These are phyloP conservation scores for Genyomyrus donnyi DNA, from an alignment of 2,113 vertebrate genomes.

Conservation along the genomic window DNA sequence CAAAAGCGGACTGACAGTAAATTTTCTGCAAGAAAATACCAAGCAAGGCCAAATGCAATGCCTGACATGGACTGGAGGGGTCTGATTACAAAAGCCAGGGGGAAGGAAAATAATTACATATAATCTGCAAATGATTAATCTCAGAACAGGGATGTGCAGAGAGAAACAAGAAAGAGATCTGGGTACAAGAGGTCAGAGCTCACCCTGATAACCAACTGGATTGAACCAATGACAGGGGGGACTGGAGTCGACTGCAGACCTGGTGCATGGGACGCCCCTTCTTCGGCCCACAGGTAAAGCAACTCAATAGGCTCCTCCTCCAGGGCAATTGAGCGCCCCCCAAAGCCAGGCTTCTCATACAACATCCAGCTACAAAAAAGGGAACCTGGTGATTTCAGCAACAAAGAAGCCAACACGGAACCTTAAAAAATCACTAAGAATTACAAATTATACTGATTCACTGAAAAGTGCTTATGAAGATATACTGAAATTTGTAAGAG, in stretches of 20 bases:
- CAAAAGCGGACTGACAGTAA: neutral
- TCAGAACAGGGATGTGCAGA: neutral
- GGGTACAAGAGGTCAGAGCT: slow-evolving; percentile 28
- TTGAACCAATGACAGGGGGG: slow-evolving; percentile 74
- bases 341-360: slow-evolving; percentile 82
- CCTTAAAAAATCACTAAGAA: neutral
- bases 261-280: slow-evolving; percentile 40
- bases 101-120: neutral
- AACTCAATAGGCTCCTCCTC: slow-evolving; percentile 79
- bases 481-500: neutral
- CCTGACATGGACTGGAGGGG: neutral
- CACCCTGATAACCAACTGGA: slow-evolving; percentile 77
- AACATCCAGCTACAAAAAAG: slow-evolving; percentile 74
- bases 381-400: neutral
- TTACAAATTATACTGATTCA: neutral
- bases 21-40: neutral
- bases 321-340: slow-evolving; percentile 73
- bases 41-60: neutral
- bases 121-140: neutral
- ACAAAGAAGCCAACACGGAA: neutral
- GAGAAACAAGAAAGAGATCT: neutral
- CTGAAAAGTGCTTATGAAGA: neutral
- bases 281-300: slow-evolving; percentile 68
- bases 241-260: slow-evolving; percentile 31
- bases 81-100: neutral